Evolutionary conservation across 2,888 invertebrate species (phyloP).

Genomic region (Drosophila nr. perissopoda): DNA sequence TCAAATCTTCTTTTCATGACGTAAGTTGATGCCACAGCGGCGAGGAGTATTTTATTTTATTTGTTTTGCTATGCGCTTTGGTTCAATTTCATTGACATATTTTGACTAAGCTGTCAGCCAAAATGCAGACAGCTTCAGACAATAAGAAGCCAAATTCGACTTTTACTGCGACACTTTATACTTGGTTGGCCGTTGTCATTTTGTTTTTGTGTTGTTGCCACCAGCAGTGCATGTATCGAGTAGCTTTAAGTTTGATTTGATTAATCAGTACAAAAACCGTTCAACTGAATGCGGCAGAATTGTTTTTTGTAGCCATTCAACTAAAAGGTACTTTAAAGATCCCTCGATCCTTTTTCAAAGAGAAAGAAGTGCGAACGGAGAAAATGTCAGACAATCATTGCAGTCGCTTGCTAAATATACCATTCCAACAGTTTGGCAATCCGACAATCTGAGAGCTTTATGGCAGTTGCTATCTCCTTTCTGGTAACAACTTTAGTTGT

Average conservation of each 20-base stretch:
- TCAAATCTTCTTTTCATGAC: conserved; percentile 40
- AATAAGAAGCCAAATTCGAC: conserved; percentile 44
- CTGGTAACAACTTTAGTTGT: conserved; percentile 18
- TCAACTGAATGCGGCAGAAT: conserved; percentile 48
- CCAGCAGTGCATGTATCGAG: conserved; percentile 37
- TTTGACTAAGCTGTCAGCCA: conserved; percentile 72
- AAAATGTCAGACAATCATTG: conserved; percentile 25
- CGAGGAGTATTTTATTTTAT: conserved; percentile 42
- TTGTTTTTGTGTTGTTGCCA: conserved; percentile 16
- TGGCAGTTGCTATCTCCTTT: conserved; percentile 29
- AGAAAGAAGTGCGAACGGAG: neutral
- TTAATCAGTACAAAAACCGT: conserved; percentile 37
- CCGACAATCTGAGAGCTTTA: conserved; percentile 39
- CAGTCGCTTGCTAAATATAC: conserved; percentile 17
- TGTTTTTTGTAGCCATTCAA: neutral
- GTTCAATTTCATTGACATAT: conserved; percentile 72
- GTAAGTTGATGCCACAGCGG: conserved; percentile 27
- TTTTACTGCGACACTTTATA: conserved; percentile 19
- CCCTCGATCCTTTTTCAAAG: neutral
- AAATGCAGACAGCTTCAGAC: conserved; percentile 60
- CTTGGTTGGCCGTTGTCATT: conserved; percentile 45
- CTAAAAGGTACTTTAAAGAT: conserved; percentile 34
- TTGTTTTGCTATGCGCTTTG: conserved; percentile 47
- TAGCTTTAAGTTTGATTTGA: conserved; percentile 58
- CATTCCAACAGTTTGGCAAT: conserved; percentile 38